Percentiles rank a stretch among this genome's conserved stretches.
These are phyloP conservation scores for Pachypeltis micranthus DNA, from an alignment of 1,140 invertebrate genomes.

Conservation along the genomic window DNA sequence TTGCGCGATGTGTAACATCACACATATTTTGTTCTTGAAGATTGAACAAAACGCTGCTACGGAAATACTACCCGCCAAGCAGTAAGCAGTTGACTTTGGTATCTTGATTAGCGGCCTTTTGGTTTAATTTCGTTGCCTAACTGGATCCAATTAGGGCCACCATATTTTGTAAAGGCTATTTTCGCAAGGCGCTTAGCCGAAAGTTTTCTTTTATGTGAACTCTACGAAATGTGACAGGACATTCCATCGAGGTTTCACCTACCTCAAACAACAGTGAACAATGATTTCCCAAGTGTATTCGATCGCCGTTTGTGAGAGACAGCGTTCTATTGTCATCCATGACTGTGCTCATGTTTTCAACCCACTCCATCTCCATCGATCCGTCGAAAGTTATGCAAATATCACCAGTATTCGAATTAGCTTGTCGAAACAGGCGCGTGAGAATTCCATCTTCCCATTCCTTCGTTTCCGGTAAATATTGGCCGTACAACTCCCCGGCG, in stretches of 20 bases:
- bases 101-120: no score
- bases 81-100: no score
- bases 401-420: constrained; percentile 62
- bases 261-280: constrained; percentile 82
- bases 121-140: no score
- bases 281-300: constrained; percentile 67
- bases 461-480: constrained; percentile 65
- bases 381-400: constrained; percentile 84
- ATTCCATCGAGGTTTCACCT: constrained; percentile 18
- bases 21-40: no score
- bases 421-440: constrained; percentile 80
- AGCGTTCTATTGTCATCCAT: constrained; percentile 89
- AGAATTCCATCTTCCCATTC: constrained; percentile 88
- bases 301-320: constrained; percentile 79
- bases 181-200: no score
- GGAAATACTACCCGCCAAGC: no score
- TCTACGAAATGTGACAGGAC: neutral
- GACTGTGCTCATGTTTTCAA: constrained; percentile 92
- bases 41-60: no score
- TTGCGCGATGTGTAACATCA: no score
- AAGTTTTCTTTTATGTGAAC: neutral
- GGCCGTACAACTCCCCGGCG: constrained; percentile 81
- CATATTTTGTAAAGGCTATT: no score
- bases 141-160: no score
- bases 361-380: constrained; percentile 85